These are phyloP conservation scores for Drymodes brunneopygia DNA, from an alignment of 2,113 vertebrate species.

Conservation along the genomic window DNA sequence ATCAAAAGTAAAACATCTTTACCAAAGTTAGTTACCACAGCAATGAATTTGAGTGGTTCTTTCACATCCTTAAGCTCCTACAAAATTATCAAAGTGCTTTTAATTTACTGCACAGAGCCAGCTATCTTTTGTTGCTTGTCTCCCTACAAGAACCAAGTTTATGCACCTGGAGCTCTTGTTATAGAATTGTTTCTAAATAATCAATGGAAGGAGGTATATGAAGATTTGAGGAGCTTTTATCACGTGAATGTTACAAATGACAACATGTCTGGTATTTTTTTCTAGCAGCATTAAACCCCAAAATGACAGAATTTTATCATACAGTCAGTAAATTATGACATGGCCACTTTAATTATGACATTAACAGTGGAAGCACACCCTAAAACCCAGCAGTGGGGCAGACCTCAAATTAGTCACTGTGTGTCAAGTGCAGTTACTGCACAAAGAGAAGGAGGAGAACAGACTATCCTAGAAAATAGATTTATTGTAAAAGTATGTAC, in stretches of 20 bases:
- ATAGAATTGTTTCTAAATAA: neutral
- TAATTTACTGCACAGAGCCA: neutral
- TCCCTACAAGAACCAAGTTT: neutral
- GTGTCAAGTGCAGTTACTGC: neutral
- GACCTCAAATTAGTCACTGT: neutral
- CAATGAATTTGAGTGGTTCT: neutral
- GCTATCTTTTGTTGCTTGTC: neutral
- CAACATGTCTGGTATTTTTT: neutral
- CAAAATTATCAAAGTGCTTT: neutral
- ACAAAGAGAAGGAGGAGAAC: constrained; percentile 2
- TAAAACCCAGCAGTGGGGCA: neutral
- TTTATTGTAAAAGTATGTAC: neutral
- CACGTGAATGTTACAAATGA: neutral
- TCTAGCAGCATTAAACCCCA: neutral
- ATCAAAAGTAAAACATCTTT: neutral
- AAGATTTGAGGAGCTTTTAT: neutral
- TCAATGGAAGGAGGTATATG: neutral
- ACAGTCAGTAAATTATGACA: neutral
- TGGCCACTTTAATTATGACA: neutral
- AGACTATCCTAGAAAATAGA: neutral
- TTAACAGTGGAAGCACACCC: neutral
- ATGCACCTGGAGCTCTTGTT: neutral
- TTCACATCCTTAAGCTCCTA: neutral
- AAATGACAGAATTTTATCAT: neutral
- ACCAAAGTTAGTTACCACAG: neutral